phyloP scores from a whole-genome alignment of 2,797 vertebrate species.

The Hozukius guyotensis region DNA sequence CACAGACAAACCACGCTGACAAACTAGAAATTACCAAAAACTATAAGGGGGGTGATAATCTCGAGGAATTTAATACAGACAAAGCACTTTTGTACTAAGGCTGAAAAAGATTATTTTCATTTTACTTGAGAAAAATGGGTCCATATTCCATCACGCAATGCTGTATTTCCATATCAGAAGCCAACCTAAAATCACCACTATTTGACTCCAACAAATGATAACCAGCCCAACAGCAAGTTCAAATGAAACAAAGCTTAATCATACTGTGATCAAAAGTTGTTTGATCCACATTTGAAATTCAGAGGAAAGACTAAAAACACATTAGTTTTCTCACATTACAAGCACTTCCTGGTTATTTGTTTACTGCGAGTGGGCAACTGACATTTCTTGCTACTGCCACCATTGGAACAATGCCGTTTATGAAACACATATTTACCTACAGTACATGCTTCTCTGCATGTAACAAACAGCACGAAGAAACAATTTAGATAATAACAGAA shows the following conservation, averaged over 20 bases:
- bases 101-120: neutral
- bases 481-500: neutral
- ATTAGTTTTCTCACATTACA: neutral
- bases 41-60: neutral
- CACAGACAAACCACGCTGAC: neutral
- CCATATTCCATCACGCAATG: neutral
- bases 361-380: no score
- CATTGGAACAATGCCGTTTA: neutral
- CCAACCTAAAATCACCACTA: neutral
- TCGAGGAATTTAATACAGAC: neutral
- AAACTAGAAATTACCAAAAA: neutral
- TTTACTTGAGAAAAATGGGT: neutral
- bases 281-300: neutral
- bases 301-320: neutral
- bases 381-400: neutral
- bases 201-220: neutral
- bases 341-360: neutral
- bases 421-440: neutral
- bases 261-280: neutral
- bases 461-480: neutral
- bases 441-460: neutral
- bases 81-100: fast-evolving
- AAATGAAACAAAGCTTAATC: neutral
- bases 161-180: neutral
- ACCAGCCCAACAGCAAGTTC: neutral